Base-by-base conservation (phyloP, 2,888 invertebrate genomes). In the Hylaea fasciaria region DNA sequence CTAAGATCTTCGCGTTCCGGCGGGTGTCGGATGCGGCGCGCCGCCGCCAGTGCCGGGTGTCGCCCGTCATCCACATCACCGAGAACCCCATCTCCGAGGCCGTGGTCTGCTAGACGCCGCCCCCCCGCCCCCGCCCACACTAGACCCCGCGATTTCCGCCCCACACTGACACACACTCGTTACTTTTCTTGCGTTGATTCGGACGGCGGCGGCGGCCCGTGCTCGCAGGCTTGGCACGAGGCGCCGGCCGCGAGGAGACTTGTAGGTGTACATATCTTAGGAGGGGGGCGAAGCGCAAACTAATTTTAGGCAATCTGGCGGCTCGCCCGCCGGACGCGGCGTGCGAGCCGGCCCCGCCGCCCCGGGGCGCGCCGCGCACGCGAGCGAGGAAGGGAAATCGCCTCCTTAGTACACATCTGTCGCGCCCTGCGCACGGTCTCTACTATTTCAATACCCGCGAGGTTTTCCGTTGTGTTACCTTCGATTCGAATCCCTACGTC, bases 41-140 rank as follows among this genome's bases (percentile, higher is more conserved):
- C 73, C 93, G 93, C 75, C 93, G 89, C 66, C 71, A 80, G 0
- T 89, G 89, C 72, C 89, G 91, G 68, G 83, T 80, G 75, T 93
- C 94, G 74, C 94, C 95, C 66, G 94, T 95, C 77, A 96, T 96
- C 82, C 95, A 95, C 88, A 96, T 96, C 89, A 96, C 95, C 60
- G 96, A 96, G 90, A 96, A 96, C 84, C 96, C 96, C 55, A 95
- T 96, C 85, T 95, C 95, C 64, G 94, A 94, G 74, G 95, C 95
- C 47, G 94, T 95, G 71, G 95, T 94, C 78, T 96, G 95, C 90
- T 96, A 95, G 94, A 83, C 74, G 40, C 61, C 14, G 11, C 40
- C 40, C 16, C 50, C 44, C 13, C 10, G 11, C 44, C 16, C 0
- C 41, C 12, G 4, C 51, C 45, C 40, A 28, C n/a, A 48, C 17